Percentiles rank a stretch among this genome's conserved stretches.
Conservation (phyloP, 2,797 vertebrate species). For the Notamacropus eugenii region DNA sequence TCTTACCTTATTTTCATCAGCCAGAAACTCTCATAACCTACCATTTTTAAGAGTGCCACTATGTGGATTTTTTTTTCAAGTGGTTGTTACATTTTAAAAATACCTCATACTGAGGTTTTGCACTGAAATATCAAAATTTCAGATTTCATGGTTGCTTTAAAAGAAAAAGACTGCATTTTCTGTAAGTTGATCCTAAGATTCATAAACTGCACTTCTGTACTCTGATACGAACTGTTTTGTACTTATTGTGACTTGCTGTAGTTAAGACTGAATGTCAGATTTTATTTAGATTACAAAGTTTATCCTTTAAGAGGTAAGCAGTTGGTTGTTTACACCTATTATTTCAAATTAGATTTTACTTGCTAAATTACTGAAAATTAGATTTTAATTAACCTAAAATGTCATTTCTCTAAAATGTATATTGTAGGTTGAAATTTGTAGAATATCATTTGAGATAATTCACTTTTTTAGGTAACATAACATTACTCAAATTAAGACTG, state of each 20-base stretch:
- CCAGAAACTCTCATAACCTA: constrained; percentile 78
- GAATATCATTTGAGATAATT: constrained; percentile 66
- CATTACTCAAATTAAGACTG: constrained; percentile 47
- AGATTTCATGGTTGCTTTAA: constrained; percentile 83
- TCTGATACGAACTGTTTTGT: constrained; percentile 79
- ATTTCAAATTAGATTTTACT: constrained; percentile 66
- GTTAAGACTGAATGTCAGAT: constrained; percentile 66
- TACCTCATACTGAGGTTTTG: constrained; percentile 87
- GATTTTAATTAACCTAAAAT: constrained; percentile 70
- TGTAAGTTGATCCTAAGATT: constrained; percentile 75
- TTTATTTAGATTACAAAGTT: constrained; percentile 65
- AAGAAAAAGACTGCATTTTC: constrained; percentile 78
- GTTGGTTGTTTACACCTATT: constrained; percentile 47
- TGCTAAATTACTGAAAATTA: constrained; percentile 61
- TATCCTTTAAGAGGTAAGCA: constrained; percentile 62
- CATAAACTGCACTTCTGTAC: constrained; percentile 73
- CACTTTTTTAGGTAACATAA: constrained; percentile 73
- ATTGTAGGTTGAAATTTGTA: constrained; percentile 61
- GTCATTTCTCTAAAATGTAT: constrained; percentile 64
- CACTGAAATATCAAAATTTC: constrained; percentile 86
- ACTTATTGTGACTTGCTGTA: constrained; percentile 74
- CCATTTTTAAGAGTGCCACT: constrained; percentile 80
- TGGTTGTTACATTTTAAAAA: constrained; percentile 80
- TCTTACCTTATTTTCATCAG: constrained; percentile 66
- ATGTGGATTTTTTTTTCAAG: constrained; percentile 81